Evolutionary conservation across 2,113 vertebrate genomes (phyloP), one percentile per base, ranked within the genome.

Genomic region (Pimephales promelas): DNA sequence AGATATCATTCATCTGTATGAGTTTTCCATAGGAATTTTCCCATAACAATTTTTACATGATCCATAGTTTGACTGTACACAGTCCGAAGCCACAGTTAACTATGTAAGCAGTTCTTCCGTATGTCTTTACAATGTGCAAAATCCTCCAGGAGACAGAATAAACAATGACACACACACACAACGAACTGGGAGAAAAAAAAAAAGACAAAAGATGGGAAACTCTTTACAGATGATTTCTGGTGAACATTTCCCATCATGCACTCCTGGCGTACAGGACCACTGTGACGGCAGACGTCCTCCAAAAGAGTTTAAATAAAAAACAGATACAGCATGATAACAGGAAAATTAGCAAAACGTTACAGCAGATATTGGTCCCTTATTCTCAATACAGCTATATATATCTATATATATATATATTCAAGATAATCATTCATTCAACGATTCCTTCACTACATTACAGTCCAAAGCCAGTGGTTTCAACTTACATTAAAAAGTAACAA

Each of bases 111-210:
- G 86, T 80, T 93, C 93, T 92, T 93, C 92, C 91, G 92, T 91
- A 92, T 95, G 94, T 96, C 97, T 98, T 97, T 97, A 98, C 96
- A 97, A 96, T 98, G 97, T 98, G 97, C 97, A 99, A 98, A 97
- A 97, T 96, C 95, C 95, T 96, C 95, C 94, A 93, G 92, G 91
- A 91, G 90, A 91, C 86, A 85, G 86, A 92, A 86, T 81, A 74
- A 94, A 95, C 94, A 97, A 95, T 94, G 94, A 95, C 95, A 95
- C 88, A 93, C 90, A 79, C 49, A 16, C 20, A 59, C 36, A 78
- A 75, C 18, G 0, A n/a, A 2, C 43, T 8, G 14, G 26, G 62
- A 64, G 66, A n/a, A 43, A 40, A 40, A 34, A 18, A 34, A 22
- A 70, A n/a, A n/a, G 3, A 9, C 18, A 43, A 43, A 71, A 14